These are phyloP conservation scores for Stenichneumon culpator DNA, from an alignment of 2,888 invertebrate species.

Conservation along the genomic window DNA sequence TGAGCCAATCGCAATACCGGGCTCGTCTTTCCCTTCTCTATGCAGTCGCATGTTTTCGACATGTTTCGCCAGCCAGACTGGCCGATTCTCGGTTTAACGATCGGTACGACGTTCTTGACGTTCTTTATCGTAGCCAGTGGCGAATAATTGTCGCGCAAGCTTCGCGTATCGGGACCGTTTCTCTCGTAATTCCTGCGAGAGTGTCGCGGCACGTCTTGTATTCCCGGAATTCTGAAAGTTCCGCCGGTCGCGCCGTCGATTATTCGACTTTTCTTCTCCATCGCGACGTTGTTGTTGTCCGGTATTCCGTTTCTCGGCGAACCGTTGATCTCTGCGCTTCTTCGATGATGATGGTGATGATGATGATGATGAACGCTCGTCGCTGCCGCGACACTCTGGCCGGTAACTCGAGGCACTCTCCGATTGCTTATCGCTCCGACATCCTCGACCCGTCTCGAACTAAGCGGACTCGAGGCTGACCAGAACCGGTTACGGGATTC, in stretches of 20 bases:
- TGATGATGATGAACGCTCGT: constrained; percentile 31
- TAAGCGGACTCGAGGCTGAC: constrained; percentile 76
- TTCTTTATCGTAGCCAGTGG: constrained; percentile 38
- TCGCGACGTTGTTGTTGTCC: constrained; percentile 68
- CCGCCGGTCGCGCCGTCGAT: constrained; percentile 19
- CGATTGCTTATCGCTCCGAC: constrained; percentile 20
- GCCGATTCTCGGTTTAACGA: constrained; percentile 77
- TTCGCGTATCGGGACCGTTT: constrained; percentile 60
- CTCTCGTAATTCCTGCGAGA: constrained; percentile 72
- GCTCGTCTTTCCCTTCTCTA: constrained; percentile 81
- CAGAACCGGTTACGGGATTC: constrained; percentile 81
- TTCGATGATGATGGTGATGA: constrained; percentile 22
- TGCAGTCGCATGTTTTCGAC: constrained; percentile 83
- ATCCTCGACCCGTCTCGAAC: constrained; percentile 62
- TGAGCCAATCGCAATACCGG: constrained; percentile 81
- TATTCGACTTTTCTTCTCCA: constrained; percentile 10
- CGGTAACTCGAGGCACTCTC: not conserved
- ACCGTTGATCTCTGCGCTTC: constrained; percentile 17
- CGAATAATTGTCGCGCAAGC: constrained; percentile 23
- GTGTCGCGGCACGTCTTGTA: constrained; percentile 73
- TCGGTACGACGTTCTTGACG: constrained; percentile 52
- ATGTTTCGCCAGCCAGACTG: constrained; percentile 79
- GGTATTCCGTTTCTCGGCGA: constrained; percentile 38
- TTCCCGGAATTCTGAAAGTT: constrained; percentile 76
- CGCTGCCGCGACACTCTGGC: constrained; percentile 39